Evolutionary conservation across 1,140 invertebrate genomes (phyloP), one percentile per base, ranked within the genome.

Genomic region (Zaprionus lachaisei): DNA sequence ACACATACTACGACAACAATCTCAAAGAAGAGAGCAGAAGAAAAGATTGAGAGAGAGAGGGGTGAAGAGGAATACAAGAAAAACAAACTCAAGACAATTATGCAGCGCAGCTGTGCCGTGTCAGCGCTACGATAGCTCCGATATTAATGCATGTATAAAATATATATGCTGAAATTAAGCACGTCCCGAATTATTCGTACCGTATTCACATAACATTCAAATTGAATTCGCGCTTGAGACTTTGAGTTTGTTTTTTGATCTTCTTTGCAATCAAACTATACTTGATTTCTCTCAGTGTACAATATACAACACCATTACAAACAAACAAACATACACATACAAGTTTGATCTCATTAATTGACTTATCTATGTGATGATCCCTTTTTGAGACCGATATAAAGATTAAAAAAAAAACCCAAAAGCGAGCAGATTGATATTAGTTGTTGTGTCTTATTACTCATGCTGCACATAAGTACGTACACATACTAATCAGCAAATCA

Each of bases 291-390:
- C 20, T 22, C 47, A 49, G 47, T 49, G 51, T 28, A 55, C 14
- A 24, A 55, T 14, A 17, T 14, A 56, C 38, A 34, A 26, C 31
- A 49, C 26, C 26, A 31, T 31, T 31, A 37, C 54, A 55, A 17
- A 56, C 20, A n/a, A 0, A 34, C 47, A 56, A 31, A 56, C 61
- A 47, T 22, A 66, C 67, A 15, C 61, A 22, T 63, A n/a, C 64
- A 22, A 65, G 66, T 74, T 87, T 87, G 83, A 87, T 87, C 84
- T 87, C 84, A 89, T 83, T 87, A 80, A 68, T 74, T 51, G 70
- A 83, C 60, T 83, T 77, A 73, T 83, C 73, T 78, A 77, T 84
- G 81, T 84, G 81, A 84, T 87, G 80, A 47, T 47, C n/a, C 58
- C 47, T 22, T 22, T 20, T 49, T 49, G 17, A 49, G 47, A 49